These are phyloP conservation scores for Lepidocyrtinus sp. DNA, from an alignment of 2,888 invertebrate species.

Conservation along the genomic window DNA sequence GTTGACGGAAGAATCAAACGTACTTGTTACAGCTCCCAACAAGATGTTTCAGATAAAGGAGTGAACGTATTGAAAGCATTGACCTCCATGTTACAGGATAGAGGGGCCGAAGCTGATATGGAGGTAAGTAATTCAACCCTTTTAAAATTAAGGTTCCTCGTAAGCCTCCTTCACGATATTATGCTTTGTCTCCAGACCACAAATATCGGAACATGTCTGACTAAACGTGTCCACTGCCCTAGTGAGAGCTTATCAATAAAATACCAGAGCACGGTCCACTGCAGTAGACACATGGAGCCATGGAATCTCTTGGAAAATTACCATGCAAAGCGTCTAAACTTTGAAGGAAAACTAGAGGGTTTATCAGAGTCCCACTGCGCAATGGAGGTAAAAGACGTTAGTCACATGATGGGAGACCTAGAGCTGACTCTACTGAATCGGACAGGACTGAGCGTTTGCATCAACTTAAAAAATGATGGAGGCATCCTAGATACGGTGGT, in stretches of 20 bases:
- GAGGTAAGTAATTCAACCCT: too few relatives aligned
- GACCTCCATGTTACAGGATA: not conserved
- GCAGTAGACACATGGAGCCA: not conserved
- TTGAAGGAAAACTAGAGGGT: not conserved
- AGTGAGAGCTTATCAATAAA: not conserved
- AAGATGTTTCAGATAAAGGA: not conserved
- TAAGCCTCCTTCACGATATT: too few relatives aligned
- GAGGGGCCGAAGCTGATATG: not conserved
- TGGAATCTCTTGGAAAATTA: not conserved
- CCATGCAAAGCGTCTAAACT: not conserved
- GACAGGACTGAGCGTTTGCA: too few relatives aligned
- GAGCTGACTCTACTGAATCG: too few relatives aligned
- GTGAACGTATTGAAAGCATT: conserved; percentile 20
- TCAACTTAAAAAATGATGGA: too few relatives aligned
- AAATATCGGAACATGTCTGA: conserved; percentile 24
- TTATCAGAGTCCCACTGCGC: not conserved
- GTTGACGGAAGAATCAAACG: conserved; percentile 8
- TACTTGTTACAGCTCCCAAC: not conserved
- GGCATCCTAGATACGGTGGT: not conserved
- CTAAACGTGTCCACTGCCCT: conserved; percentile 13
- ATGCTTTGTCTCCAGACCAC: conserved; percentile 11
- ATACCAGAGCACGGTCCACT: not conserved
- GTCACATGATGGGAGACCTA: too few relatives aligned
- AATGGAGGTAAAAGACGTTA: not conserved
- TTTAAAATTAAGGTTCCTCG: too few relatives aligned